Evolutionary conservation across 30 jellyfish, hydroid and myxozoan species (phyloP).

Genomic region (Clytia hemisphaerica): DNA sequence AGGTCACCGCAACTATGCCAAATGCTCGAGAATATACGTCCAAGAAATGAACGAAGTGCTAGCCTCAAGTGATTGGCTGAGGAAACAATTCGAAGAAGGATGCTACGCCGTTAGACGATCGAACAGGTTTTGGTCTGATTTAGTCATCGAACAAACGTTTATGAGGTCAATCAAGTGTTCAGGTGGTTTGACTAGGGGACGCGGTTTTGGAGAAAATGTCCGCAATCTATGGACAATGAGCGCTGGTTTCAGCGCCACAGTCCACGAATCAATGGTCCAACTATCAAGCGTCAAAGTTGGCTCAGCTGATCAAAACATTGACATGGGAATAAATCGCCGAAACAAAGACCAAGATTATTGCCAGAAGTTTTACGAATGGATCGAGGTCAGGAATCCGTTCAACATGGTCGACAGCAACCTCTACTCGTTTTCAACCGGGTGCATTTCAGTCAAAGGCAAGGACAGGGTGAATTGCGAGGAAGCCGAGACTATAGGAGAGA

Average conservation of each 20-base stretch:
- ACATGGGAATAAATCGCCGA: neutral
- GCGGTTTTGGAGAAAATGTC: conserved; percentile 12
- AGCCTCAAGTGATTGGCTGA: neutral
- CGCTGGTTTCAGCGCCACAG: neutral
- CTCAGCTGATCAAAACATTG: neutral
- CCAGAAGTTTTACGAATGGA: neutral
- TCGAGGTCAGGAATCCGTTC: neutral
- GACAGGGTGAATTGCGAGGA: neutral
- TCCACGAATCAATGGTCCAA: no score
- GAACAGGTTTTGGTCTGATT: conserved; percentile 2
- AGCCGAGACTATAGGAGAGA: neutral
- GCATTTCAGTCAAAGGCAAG: neutral
- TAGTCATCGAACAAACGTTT: conserved; percentile 2
- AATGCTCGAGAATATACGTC: conserved; percentile 1
- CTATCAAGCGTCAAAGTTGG: no score
- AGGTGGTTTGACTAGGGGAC: neutral
- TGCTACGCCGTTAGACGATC: conserved; percentile 7
- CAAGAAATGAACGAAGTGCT: conserved; percentile 8
- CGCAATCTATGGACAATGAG: conserved; percentile 10
- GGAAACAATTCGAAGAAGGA: conserved; percentile 2
- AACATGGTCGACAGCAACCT: neutral
- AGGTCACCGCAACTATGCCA: conserved; percentile 10
- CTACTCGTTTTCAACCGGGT: neutral
- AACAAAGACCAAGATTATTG: neutral
- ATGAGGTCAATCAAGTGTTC: neutral